A percentile compares a stretch with the other conserved stretches of the same genome.
Conservation (phyloP, 2,888 invertebrate species). For the Myopa testacea region DNA sequence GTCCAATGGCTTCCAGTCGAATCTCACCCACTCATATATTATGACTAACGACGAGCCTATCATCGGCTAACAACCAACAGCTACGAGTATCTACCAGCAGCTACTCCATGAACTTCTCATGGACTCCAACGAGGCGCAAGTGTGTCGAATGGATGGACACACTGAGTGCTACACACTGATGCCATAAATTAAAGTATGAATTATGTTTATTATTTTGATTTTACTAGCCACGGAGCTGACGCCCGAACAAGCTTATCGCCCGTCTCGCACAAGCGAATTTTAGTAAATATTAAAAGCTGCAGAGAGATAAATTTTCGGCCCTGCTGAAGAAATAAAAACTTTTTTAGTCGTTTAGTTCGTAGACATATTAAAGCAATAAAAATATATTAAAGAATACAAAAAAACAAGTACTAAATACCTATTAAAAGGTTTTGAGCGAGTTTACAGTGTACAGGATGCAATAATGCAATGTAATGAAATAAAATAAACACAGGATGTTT, state of each 20-base stretch:
- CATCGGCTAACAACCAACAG: background rate
- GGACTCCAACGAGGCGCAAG: conserved; percentile 51
- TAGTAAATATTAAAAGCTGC: conserved; percentile 18
- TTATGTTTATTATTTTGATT: conserved; percentile 60
- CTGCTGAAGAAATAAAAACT: conserved; percentile 2
- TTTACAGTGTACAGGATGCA: background rate
- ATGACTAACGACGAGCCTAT: background rate
- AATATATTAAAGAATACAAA: conserved; percentile 8
- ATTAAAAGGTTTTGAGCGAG: background rate
- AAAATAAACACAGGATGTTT: background rate
- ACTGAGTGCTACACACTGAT: conserved; percentile 54
- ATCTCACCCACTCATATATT: background rate
- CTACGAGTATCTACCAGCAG: background rate
- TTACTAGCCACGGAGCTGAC: conserved; percentile 20
- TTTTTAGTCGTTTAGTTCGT: background rate
- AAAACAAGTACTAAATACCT: background rate
- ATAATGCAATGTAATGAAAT: background rate
- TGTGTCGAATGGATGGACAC: conserved; percentile 59
- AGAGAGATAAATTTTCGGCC: conserved; percentile 16
- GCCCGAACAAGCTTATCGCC: conserved; percentile 1
- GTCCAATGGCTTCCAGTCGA: background rate
- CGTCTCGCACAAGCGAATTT: background rate
- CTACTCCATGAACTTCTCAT: conserved; percentile 12
- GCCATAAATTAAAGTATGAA: conserved; percentile 59
- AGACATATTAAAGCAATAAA: background rate